Evolutionary conservation across 37 sponge, comb jelly and placozoan genomes (phyloP).

Genomic region (Spongilla lacustris): DNA sequence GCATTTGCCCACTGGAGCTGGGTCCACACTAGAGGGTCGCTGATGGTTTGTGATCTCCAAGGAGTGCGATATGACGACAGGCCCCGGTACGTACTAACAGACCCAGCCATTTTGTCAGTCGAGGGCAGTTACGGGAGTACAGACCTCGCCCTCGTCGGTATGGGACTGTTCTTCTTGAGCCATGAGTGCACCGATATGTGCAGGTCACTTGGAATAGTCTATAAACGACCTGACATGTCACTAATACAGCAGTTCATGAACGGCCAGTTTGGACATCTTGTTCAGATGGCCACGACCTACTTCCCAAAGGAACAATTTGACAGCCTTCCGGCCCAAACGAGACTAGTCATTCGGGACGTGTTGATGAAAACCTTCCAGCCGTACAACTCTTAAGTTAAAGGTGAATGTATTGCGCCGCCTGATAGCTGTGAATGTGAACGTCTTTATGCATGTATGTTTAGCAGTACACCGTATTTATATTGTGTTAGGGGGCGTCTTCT

Average conservation of each 20-base stretch:
- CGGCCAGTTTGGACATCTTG: not conserved
- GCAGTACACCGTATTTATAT: too few species aligned
- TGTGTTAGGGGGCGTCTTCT: too few species aligned
- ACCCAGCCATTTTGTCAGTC: conserved; percentile 2
- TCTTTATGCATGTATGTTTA: too few species aligned
- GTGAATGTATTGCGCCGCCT: too few species aligned
- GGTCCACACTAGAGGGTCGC: conserved; percentile 7
- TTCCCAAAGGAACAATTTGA: not conserved
- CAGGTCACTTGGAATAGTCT: not conserved
- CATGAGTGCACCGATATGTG: conserved; percentile 10
- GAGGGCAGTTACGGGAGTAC: not conserved
- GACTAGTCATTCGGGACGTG: not conserved
- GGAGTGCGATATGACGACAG: conserved; percentile 24
- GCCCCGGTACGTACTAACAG: conserved; percentile 14
- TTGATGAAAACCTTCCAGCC: not conserved
- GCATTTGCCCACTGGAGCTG: conserved; percentile 30
- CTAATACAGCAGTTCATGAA: not conserved
- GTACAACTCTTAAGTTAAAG: too few species aligned
- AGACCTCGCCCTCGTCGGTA: conserved; percentile 2
- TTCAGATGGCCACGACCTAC: not conserved
- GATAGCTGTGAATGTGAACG: too few species aligned
- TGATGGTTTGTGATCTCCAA: conserved; percentile 9
- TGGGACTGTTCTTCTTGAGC: conserved; percentile 10
- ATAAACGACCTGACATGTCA: conserved; percentile 2
- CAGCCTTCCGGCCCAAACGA: not conserved